A percentile compares a stretch with the other conserved stretches of the same genome.
Conservation (phyloP, 2,113 vertebrate species). For the Vidua macroura region DNA sequence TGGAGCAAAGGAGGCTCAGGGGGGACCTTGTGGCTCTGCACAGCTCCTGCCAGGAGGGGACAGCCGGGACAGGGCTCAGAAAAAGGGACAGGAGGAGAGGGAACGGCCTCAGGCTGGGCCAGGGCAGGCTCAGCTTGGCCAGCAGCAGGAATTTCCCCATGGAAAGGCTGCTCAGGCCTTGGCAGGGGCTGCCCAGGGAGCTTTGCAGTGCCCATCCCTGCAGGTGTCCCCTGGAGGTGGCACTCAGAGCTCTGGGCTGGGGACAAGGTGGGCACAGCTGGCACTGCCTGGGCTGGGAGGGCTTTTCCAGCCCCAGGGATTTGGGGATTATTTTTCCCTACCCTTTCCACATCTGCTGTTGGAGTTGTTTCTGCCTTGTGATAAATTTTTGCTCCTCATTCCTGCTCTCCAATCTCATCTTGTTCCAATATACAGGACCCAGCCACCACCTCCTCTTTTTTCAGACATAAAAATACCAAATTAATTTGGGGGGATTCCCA, state of each 20-base stretch:
- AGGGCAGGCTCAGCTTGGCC: background rate
- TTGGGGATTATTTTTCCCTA: background rate
- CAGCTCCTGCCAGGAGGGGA: background rate
- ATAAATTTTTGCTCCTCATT: background rate
- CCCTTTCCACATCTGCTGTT: background rate
- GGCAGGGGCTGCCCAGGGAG: too few species aligned
- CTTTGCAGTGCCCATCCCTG: too few species aligned
- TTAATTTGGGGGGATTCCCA: background rate
- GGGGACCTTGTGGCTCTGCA: background rate
- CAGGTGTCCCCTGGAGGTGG: background rate
- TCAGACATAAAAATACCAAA: background rate
- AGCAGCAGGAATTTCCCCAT: too few species aligned
- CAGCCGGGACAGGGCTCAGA: background rate
- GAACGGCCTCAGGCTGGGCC: background rate
- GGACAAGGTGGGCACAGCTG: background rate
- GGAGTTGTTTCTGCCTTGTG: background rate
- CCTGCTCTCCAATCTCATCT: background rate
- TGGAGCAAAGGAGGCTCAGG: background rate
- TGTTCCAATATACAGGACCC: accelerated
- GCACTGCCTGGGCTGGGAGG: accelerated
- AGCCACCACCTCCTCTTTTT: background rate
- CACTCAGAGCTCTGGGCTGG: background rate
- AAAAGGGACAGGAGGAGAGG: background rate
- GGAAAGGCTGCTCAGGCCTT: too few species aligned
- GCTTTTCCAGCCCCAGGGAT: background rate